Evolutionary conservation across 2,113 vertebrate genomes (phyloP), one percentile per base, ranked within the genome.

Genomic region (Silurus meridionalis): DNA sequence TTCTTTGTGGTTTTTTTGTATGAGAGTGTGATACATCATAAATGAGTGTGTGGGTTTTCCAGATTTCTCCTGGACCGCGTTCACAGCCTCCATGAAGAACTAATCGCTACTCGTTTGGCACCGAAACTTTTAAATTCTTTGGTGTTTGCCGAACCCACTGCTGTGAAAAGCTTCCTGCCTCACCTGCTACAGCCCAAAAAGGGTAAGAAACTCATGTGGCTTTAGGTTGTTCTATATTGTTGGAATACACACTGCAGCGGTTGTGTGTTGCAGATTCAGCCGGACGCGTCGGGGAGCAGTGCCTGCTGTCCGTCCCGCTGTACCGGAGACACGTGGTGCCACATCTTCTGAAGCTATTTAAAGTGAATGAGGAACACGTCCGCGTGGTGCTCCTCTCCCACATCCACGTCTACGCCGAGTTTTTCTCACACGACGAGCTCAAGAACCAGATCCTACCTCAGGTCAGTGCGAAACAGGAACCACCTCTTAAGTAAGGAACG

Each of bases 161-260:
- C 98, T 87, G 96, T 99, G n/a, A 99, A 97, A 93, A 99, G 97
- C 93, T 99, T 99, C 90, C 95, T 99, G 93, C 98, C 98, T 89
- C 96, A 99, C 94, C 95, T 99, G 80, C 94, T 99, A 88, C 95
- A 93, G 83, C 97, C 98, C 93, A 99, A 97, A 94, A 97, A 93
- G 91, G 97, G 98, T 99, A 87, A 2, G 28, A 23, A 37, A 37
- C 37, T 37, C 37, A 37, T 37, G 37, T 37, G 37, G 37, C 37
- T 37, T 37, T 37, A 37, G 37, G 37, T 37, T 37, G 37, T 37
- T 37, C 2, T 37, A 37, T 37, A 37, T 37, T 37, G 37, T 37
- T 37, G 37, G 37, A 3, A 37, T 37, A 3, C 37, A 37, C 37
- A 37, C 37, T 37, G 37, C 37, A 37, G 37, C 37, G 1, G 37